Conservation (phyloP, 2,888 invertebrate genomes). For the Ferdinandea cuprea region DNA sequence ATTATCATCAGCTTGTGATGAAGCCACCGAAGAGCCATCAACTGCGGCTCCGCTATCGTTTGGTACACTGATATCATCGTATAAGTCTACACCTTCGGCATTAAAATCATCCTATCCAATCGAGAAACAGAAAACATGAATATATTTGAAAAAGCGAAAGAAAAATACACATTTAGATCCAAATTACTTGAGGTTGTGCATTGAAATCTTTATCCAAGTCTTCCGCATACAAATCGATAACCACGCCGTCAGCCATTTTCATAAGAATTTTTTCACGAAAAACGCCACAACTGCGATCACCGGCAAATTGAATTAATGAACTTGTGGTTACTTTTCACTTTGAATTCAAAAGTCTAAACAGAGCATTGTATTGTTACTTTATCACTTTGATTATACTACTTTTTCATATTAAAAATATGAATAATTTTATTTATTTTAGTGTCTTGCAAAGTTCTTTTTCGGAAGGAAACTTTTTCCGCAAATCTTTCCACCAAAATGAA, state of each 20-base stretch:
- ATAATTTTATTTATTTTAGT: conserved; percentile 41
- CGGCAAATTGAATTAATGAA: conserved; percentile 60
- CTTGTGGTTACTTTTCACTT: conserved; percentile 31
- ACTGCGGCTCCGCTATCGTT: conserved; percentile 89
- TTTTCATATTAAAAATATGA: conserved; percentile 67
- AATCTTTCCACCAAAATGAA: conserved; percentile 42
- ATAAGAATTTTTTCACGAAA: conserved; percentile 67
- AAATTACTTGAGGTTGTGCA: conserved; percentile 86
- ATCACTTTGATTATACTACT: conserved; percentile 24
- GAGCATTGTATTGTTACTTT: conserved; percentile 50
- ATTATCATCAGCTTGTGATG: conserved; percentile 84
- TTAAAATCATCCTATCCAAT: conserved; percentile 81
- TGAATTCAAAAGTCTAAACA: conserved; percentile 46
- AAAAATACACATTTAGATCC: conserved; percentile 5
- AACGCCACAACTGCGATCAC: conserved; percentile 62
- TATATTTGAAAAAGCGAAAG: conserved; percentile 12
- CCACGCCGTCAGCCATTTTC: conserved; percentile 96
- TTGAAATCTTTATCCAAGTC: conserved; percentile 96
- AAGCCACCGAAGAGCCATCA: conserved; percentile 83
- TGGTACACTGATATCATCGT: conserved; percentile 97
- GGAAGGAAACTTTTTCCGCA: conserved; percentile 37
- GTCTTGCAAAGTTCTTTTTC: conserved; percentile 12
- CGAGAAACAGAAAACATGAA: conserved; percentile 16
- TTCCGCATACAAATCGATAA: conserved; percentile 98
- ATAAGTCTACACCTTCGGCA: conserved; percentile 92